phyloP scores from a whole-genome alignment of 1,140 invertebrate species.

The Ylistrum balloti region DNA sequence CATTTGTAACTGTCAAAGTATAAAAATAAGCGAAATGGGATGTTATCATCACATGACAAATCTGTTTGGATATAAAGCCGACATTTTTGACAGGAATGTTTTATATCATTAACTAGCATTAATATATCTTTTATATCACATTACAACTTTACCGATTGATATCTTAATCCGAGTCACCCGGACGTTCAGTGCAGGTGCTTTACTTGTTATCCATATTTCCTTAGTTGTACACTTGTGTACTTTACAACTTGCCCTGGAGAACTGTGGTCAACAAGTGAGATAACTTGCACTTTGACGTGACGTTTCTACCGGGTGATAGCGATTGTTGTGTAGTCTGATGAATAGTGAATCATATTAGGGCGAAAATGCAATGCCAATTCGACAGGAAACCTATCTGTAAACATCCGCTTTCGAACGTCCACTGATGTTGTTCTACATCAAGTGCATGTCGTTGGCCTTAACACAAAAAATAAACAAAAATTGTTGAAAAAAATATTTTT shows the following conservation, averaged over 20 bases:
- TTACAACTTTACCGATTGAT: neutral
- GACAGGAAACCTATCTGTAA: neutral
- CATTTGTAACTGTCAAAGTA: neutral
- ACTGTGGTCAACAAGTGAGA: neutral
- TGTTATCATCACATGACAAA: neutral
- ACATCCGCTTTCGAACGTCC: conserved; percentile 16
- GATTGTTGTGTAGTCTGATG: conserved; percentile 24
- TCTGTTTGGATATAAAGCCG: conserved; percentile 10
- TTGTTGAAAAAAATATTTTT: neutral
- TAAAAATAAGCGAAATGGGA: conserved; percentile 1
- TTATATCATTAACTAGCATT: conserved; percentile 26
- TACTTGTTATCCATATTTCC: neutral
- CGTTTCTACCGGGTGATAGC: neutral
- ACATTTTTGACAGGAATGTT: conserved; percentile 23
- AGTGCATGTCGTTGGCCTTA: conserved; percentile 18
- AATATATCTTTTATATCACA: neutral
- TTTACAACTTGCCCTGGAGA: neutral
- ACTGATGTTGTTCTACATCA: neutral
- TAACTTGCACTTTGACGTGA: neutral
- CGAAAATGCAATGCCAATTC: conserved; percentile 5
- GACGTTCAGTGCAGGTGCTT: neutral
- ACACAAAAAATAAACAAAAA: conserved; percentile 19
- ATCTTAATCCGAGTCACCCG: conserved; percentile 1
- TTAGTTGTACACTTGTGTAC: neutral
- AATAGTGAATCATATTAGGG: neutral